phyloP scores from a whole-genome alignment of 2,888 invertebrate genomes.

The Prosapia bicincta region DNA sequence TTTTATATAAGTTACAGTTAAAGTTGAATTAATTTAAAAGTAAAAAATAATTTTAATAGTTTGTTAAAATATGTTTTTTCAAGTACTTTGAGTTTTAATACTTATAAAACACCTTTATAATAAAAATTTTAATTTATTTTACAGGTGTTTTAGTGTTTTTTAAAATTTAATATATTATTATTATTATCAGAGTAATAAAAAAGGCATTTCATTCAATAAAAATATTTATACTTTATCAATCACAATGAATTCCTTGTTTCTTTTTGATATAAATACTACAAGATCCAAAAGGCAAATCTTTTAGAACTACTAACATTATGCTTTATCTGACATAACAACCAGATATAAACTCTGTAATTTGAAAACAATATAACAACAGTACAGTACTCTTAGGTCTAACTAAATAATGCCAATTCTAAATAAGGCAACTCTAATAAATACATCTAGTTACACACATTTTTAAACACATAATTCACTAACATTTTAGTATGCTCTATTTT shows the following conservation, averaged over 20 bases:
- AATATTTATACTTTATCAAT: neutral
- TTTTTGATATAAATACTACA: neutral
- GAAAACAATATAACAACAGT: neutral
- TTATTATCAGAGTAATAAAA: neutral
- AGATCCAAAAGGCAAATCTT: neutral
- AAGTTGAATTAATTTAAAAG: too few species aligned
- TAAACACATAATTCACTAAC: neutral
- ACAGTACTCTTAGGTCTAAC: neutral
- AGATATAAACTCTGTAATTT: neutral
- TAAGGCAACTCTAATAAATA: neutral
- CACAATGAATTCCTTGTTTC: neutral
- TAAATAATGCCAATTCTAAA: neutral
- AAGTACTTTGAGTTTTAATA: too few species aligned
- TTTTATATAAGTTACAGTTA: too few species aligned
- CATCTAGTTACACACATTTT: neutral
- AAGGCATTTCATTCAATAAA: neutral
- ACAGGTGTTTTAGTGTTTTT: too few species aligned
- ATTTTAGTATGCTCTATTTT: neutral
- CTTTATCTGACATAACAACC: neutral
- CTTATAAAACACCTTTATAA: too few species aligned
- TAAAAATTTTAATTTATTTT: too few species aligned
- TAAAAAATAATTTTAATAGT: too few species aligned
- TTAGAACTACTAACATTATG: neutral
- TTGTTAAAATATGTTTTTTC: too few species aligned
- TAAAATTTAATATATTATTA: too few species aligned